A percentile compares a stretch with the other conserved stretches of the same genome.
Conservation (phyloP, 2,113 vertebrate genomes). For the Otocyon megalotis region DNA sequence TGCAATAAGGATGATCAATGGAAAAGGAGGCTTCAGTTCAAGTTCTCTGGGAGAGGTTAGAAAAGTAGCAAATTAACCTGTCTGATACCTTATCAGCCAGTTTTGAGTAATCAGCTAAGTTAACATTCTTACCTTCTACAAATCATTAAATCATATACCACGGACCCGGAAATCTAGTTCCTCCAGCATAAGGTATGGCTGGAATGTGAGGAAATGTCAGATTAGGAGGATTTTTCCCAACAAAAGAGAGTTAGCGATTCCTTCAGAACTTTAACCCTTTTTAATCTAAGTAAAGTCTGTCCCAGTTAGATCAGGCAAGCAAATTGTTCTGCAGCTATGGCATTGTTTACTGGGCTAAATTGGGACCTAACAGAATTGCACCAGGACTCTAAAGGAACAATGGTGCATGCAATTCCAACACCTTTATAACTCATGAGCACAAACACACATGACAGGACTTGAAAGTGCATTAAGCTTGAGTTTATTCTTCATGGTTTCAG, state of each 20-base stretch:
- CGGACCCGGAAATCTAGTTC: conserved; percentile 69
- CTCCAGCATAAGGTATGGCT: conserved; percentile 55
- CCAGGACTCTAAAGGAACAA: conserved; percentile 2
- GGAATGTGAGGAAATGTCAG: conserved; percentile 76
- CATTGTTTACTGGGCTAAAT: conserved; percentile 44
- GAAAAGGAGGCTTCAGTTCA: conserved; percentile 58
- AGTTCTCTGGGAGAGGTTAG: conserved; percentile 70
- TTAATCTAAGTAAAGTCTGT: conserved; percentile 73
- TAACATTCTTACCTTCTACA: conserved; percentile 77
- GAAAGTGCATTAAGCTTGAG: background rate
- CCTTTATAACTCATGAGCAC: background rate
- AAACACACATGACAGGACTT: background rate
- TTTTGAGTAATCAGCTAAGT: conserved; percentile 76
- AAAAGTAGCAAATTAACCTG: conserved; percentile 76
- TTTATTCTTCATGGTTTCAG: conserved; percentile 11
- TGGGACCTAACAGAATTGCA: background rate
- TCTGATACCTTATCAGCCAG: conserved; percentile 76
- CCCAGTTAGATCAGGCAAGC: conserved; percentile 53
- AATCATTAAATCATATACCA: conserved; percentile 74
- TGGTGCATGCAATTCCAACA: background rate
- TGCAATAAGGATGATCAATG: conserved; percentile 25
- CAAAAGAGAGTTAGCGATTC: conserved; percentile 67
- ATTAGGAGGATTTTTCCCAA: conserved; percentile 72
- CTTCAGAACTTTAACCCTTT: conserved; percentile 68
- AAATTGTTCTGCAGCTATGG: background rate